These are phyloP conservation scores for Raphicerus campestris DNA, from an alignment of 2,113 vertebrate species.

Conservation along the genomic window DNA sequence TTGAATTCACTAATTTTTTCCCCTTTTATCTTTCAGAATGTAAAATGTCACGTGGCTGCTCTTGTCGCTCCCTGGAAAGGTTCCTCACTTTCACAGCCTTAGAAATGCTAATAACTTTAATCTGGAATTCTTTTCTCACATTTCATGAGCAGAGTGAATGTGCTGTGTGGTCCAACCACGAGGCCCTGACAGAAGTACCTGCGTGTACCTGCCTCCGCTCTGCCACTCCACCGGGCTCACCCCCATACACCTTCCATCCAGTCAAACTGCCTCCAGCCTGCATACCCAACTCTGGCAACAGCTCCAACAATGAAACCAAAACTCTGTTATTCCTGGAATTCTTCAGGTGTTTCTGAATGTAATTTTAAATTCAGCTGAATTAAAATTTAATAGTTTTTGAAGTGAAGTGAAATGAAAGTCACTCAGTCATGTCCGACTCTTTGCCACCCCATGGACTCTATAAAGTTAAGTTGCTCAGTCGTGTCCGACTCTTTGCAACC, in stretches of 20 bases:
- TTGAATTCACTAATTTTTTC: not conserved
- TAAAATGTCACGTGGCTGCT: not conserved
- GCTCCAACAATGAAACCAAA: not conserved
- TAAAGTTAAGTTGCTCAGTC: not conserved
- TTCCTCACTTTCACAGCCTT: not conserved
- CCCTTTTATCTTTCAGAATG: not conserved
- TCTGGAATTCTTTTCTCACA: not conserved
- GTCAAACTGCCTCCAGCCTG: not conserved
- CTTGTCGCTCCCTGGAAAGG: not conserved
- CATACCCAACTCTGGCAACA: not conserved
- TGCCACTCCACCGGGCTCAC: rapidly evolving
- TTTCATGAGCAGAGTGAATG: not conserved
- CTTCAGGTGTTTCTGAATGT: not conserved
- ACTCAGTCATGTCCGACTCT: not conserved
- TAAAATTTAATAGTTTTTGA: not conserved
- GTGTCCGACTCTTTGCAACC: too few species aligned
- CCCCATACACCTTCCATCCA: rapidly evolving
- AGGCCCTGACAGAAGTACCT: too few species aligned
- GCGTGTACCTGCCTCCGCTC: too few species aligned
- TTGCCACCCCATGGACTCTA: not conserved
- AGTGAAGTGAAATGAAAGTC: not conserved
- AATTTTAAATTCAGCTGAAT: not conserved
- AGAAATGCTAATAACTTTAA: not conserved
- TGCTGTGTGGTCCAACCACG: rapidly evolving
- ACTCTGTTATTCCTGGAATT: not conserved